phyloP scores from a whole-genome alignment of 2,797 vertebrate species.

The Sitta carolinensis region DNA sequence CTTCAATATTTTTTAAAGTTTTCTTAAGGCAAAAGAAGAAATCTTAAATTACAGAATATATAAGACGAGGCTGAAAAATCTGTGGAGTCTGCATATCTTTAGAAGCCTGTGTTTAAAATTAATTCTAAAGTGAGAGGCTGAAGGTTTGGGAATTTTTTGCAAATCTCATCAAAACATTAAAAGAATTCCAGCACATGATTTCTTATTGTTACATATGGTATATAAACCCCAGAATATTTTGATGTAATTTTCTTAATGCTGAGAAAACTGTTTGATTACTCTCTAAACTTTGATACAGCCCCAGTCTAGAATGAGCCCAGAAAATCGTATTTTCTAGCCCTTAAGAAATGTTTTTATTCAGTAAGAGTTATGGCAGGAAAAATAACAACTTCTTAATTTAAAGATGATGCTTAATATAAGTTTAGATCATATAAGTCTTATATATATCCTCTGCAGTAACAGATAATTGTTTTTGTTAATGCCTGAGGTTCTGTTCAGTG shows the following conservation, averaged over 20 bases:
- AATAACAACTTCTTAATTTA: neutral
- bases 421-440: neutral
- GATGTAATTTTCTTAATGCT: neutral
- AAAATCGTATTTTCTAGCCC: neutral
- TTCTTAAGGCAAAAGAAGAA: neutral
- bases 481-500: neutral
- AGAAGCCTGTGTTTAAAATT: neutral
- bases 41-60: neutral
- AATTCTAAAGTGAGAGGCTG: neutral
- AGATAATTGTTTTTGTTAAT: neutral
- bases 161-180: neutral
- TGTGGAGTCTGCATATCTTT: neutral
- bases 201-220: neutral
- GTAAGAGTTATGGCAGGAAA: neutral
- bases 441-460: neutral
- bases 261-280: neutral
- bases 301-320: neutral
- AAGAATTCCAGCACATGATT: neutral
- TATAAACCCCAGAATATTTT: neutral
- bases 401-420: neutral
- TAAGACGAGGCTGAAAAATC: neutral
- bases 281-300: neutral
- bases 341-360: neutral
- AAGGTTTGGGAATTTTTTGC: neutral
- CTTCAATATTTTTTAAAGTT: neutral